Conservation (phyloP, 2,797 vertebrate species). For the Anolis apletophallus region DNA sequence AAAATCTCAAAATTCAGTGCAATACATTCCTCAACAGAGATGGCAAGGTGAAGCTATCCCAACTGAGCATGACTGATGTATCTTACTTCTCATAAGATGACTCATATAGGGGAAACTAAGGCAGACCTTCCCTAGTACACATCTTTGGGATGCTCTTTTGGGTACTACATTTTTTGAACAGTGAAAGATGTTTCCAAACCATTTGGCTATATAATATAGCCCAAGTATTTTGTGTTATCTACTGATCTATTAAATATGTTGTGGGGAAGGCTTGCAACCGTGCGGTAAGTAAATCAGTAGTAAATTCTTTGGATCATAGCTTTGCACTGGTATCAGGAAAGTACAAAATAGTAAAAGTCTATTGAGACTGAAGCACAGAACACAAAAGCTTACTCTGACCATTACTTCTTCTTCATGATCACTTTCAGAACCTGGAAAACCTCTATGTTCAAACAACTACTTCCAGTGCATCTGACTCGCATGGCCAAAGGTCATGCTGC, state of each 20-base stretch:
- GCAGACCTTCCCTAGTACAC: neutral
- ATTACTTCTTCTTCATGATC: neutral
- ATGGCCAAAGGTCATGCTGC: too few relatives aligned
- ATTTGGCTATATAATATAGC: too few relatives aligned
- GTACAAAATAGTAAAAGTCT: too few relatives aligned
- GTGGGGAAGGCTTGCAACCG: too few relatives aligned
- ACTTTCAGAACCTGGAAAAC: neutral
- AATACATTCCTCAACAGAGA: neutral
- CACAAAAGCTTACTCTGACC: neutral
- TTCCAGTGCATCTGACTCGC: too few relatives aligned
- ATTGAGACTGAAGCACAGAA: neutral
- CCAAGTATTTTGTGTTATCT: neutral
- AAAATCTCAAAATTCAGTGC: slow-evolving; percentile 2
- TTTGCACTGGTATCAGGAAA: too few relatives aligned
- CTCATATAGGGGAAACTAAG: neutral
- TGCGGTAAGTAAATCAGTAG: too few relatives aligned
- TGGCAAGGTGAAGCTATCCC: fast-evolving
- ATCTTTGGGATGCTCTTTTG: neutral
- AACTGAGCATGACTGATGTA: fast-evolving
- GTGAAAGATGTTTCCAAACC: neutral
- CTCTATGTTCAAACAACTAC: too few relatives aligned
- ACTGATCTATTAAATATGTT: neutral
- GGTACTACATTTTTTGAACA: neutral
- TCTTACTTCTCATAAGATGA: neutral
- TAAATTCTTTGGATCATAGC: too few relatives aligned